These are phyloP conservation scores for Zaprionus ornatus DNA, from an alignment of 1,140 invertebrate genomes.

Conservation along the genomic window DNA sequence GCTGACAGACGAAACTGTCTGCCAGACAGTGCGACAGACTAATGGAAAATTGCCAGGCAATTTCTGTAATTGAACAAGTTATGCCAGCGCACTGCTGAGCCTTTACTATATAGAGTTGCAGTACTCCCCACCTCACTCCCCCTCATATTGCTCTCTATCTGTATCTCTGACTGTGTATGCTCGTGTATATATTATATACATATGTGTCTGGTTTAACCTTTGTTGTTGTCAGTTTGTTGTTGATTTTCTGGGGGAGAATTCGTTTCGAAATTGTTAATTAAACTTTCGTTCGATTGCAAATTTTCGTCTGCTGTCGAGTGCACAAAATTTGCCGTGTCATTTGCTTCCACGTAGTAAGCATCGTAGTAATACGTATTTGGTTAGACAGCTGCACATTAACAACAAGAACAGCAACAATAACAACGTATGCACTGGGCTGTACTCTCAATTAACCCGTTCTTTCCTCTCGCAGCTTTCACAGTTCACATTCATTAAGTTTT, in stretches of 20 bases:
- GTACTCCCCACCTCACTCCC: neutral
- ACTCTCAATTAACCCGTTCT: conserved; percentile 62
- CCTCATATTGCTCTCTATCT: neutral
- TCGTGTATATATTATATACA: neutral
- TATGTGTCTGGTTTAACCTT: neutral
- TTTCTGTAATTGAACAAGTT: conserved; percentile 78
- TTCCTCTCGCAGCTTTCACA: conserved; percentile 50
- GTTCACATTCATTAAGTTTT: conserved; percentile 78
- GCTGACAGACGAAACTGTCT: conserved; percentile 62
- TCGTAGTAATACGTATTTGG: conserved; percentile 29
- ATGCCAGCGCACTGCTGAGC: conserved; percentile 19
- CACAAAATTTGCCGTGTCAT: conserved; percentile 44
- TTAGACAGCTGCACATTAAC: conserved; percentile 39
- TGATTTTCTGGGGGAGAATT: conserved; percentile 28
- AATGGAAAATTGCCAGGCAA: conserved; percentile 56
- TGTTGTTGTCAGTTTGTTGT: conserved; percentile 17
- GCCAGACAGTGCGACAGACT: conserved; percentile 10
- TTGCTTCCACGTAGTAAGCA: conserved; percentile 17
- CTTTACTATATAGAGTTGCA: conserved; percentile 25
- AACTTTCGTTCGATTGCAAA: conserved; percentile 55
- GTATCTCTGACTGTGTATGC: neutral
- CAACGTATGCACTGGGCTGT: conserved; percentile 8
- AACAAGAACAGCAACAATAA: conserved; percentile 12
- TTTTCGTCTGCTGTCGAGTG: conserved; percentile 48
- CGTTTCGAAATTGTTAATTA: conserved; percentile 68